Evolutionary conservation across 2,113 vertebrate species (phyloP).

Genomic region (Suricata suricatta): DNA sequence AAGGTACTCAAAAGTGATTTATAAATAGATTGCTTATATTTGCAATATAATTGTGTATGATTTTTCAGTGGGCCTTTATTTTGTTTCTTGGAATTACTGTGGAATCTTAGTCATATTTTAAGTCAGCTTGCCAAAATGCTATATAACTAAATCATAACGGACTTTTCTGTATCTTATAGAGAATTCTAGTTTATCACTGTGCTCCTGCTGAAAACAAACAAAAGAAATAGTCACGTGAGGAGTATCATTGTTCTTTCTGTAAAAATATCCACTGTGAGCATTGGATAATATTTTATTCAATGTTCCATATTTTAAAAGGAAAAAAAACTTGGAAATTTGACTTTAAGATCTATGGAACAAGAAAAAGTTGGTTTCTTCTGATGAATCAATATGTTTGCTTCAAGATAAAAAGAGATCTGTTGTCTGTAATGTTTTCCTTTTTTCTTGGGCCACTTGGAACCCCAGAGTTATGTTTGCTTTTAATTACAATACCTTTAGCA

Average conservation of each 20-base stretch:
- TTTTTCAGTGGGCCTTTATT: neutral
- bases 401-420: neutral
- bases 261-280: neutral
- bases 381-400: neutral
- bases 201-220: neutral
- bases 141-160: neutral
- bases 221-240: neutral
- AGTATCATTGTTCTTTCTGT: neutral
- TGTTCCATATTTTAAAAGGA: constrained; percentile 16
- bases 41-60: neutral
- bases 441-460: neutral
- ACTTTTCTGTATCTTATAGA: neutral
- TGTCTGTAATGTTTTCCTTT: neutral
- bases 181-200: neutral
- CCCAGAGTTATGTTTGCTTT: neutral
- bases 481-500: neutral
- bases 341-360: neutral
- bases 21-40: neutral
- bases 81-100: neutral
- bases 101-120: neutral
- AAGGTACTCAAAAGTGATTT: neutral
- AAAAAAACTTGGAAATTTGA: neutral
- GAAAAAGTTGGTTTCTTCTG: neutral
- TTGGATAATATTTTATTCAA: neutral
- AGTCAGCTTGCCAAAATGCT: neutral